Evolutionary conservation across 2,113 vertebrate species (phyloP), one percentile per base, ranked within the genome.

Genomic region (Castor canadensis): DNA sequence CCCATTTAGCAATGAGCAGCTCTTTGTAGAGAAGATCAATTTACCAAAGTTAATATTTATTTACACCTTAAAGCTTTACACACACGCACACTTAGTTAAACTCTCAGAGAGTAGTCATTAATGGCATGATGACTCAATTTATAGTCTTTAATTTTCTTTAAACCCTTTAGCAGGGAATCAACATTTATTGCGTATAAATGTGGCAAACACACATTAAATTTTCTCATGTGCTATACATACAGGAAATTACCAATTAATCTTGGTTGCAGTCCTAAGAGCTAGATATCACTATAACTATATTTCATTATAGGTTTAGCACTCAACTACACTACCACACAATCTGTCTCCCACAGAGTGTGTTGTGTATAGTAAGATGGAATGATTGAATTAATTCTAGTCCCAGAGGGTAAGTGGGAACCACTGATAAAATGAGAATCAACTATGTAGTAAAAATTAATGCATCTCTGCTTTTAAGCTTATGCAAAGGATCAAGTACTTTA

Each of bases 381-480:
- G 38, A 86, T 35, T 58, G 62, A 72, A 67, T 52, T 11, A 87
- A 67, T 54, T 82, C 4, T 72, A n/a, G 16, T 35, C 12, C 56
- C n/a, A 77, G 75, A 35, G 73, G 3, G 0, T 26, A 86, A 67
- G 62, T 72, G 38, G 22, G 47, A 89, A 40, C 10, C 20, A 47
- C 3, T 32, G 66, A 80, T 72, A 84, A 86, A 90, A 47, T 67
- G 20, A 93, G 35, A 80, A 58, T 77, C 76, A 73, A 75, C 80
- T 54, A 17, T n/a, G 24, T 71, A 26, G 26, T 93, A 60, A 86
- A 95, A 81, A 40, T 83, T 45, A 54, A 75, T 76, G 54, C 9
- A 73, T 73, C 83, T 81, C 11, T 92, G 24, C 49, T 94, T 88
- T 85, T 90, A 77, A 84, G 22, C 47, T 71, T 91, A 7, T 84